These are phyloP conservation scores for Grallaria varia DNA, from an alignment of 2,113 vertebrate genomes.

Conservation along the genomic window DNA sequence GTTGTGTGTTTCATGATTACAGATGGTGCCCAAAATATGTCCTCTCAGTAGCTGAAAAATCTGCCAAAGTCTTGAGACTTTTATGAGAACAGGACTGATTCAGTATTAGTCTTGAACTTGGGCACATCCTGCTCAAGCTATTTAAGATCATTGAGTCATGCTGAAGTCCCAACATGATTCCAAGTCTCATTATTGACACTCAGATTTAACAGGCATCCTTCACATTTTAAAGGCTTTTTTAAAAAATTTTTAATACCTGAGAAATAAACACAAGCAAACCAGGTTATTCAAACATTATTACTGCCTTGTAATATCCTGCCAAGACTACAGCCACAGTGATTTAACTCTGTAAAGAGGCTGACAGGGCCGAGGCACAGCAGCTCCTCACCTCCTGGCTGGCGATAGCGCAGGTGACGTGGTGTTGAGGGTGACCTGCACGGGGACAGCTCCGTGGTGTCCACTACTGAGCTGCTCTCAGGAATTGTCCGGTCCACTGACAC, in stretches of 20 bases:
- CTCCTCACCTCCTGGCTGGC: slow-evolving; percentile 86
- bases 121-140: not conserved
- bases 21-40: not conserved
- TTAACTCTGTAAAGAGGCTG: not conserved
- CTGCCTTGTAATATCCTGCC: not conserved
- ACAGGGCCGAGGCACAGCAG: not conserved
- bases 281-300: not conserved
- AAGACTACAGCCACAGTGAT: not conserved
- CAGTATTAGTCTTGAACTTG: not conserved
- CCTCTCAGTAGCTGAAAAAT: not conserved
- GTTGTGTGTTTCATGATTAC: not conserved
- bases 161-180: not conserved
- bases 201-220: not conserved
- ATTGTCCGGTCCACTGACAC: slow-evolving; percentile 85
- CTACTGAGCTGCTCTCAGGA: slow-evolving; percentile 80
- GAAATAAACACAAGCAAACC: not conserved
- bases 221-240: not conserved
- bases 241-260: not conserved
- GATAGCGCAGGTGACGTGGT: slow-evolving; percentile 90
- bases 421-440: slow-evolving; percentile 92
- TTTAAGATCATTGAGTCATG: not conserved
- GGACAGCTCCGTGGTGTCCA: slow-evolving; percentile 84
- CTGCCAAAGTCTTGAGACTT: not conserved
- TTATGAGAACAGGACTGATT: not conserved
- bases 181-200: not conserved